These are phyloP conservation scores for Tillus elongatus DNA, from an alignment of 2,888 invertebrate genomes.

Conservation along the genomic window DNA sequence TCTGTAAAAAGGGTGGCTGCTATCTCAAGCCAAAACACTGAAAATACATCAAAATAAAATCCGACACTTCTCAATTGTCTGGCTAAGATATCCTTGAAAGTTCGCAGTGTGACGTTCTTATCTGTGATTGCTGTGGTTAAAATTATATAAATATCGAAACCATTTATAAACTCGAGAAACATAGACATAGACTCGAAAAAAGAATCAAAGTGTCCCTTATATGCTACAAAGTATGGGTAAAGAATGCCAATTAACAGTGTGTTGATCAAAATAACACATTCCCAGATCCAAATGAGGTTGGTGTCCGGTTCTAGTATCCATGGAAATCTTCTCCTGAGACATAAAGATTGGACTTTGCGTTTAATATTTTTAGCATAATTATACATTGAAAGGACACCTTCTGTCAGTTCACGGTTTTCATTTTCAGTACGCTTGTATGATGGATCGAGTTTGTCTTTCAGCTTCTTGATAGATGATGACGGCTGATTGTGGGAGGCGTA, in stretches of 20 bases:
- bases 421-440: too few species aligned
- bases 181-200: conserved; percentile 41
- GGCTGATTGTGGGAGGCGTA: conserved; percentile 44
- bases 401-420: conserved; percentile 34
- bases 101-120: conserved; percentile 35
- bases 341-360: conserved; percentile 36
- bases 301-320: conserved; percentile 46
- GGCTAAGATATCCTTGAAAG: conserved; percentile 39
- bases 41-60: conserved; percentile 46
- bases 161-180: conserved; percentile 39
- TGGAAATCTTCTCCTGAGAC: conserved; percentile 40
- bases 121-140: conserved; percentile 44
- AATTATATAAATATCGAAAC: conserved; percentile 43
- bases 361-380: conserved; percentile 44
- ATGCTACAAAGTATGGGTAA: conserved; percentile 47
- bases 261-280: conserved; percentile 41
- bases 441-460: conserved; percentile 45
- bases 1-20: too few species aligned
- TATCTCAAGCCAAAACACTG: conserved; percentile 46
- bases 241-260: conserved; percentile 42
- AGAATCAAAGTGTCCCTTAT: conserved; percentile 39
- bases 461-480: conserved; percentile 45
- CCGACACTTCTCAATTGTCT: conserved; percentile 44
- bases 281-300: conserved; percentile 44
- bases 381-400: conserved; percentile 38